Evolutionary conservation across 2,888 invertebrate genomes (phyloP), one percentile per base, ranked within the genome.

Genomic region (Lithophane leautieri): DNA sequence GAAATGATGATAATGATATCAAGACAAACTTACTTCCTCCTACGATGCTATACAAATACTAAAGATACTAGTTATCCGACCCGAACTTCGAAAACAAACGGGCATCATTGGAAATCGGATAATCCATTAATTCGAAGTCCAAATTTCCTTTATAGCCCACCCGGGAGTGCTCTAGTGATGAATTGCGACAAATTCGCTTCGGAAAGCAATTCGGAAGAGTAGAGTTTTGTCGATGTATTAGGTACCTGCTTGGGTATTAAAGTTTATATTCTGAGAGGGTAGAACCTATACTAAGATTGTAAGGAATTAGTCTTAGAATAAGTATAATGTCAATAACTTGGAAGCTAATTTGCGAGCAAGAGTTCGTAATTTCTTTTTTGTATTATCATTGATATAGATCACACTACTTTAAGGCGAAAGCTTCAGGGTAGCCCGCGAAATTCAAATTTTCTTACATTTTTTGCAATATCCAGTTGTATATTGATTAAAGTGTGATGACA

Each of bases 171-270:
- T 81, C 70, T 47, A 47, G 86, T 87, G 86, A 87, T 87, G 86
- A 88, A 87, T 86, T 84, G 86, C 76, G 88, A 87, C 86, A 86
- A 87, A 87, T 84, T 83, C 84, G 73, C 86, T 86, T 82, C 86
- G 86, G 65, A 86, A 86, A 88, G 86, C 82, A 88, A 88, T 86
- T 86, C 88, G 60, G 78, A 81, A 78, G 76, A 86, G 86, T 86
- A 77, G 77, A 77, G 71, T 75, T 77, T 78, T 77, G 71, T 73
- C 79, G 44, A 80, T 85, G 74, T 82, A 77, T 71, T 77, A 76
- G 50, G 25, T 56, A 63, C 14, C 16, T 68, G 40, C 54, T 42
- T 62, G 19, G 42, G 19, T 52, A 47, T 56, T 56, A 72, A 52
- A 52, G 22, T 61, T 79, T 71, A 4, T 25, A 4, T 73, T 52